A percentile compares a stretch with the other conserved stretches of the same genome.
Evolutionary conservation across 2,888 invertebrate species (phyloP).

Genomic region (Sepioteuthis lessoniana): DNA sequence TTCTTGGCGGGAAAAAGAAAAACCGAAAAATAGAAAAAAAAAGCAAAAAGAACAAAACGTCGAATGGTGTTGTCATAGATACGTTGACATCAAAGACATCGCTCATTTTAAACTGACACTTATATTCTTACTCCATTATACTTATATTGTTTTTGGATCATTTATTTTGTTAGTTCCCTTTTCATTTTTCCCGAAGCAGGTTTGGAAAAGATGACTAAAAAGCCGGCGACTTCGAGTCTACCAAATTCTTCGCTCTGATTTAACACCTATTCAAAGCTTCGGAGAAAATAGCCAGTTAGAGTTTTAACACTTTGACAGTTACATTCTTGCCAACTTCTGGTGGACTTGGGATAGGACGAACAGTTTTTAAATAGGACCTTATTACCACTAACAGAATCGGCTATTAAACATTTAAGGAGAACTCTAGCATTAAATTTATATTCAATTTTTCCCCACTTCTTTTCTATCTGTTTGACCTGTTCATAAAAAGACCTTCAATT

Average conservation of each 20-base stretch:
- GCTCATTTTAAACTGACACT: background rate
- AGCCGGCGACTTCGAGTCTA: background rate
- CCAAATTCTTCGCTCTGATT: background rate
- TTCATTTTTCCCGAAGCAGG: background rate
- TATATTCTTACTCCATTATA: background rate
- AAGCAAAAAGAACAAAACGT: background rate
- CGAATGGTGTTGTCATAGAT: background rate
- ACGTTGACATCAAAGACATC: slow-evolving; percentile 4
- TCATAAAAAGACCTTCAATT: background rate
- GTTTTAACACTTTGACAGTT: slow-evolving; percentile 8
- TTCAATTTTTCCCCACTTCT: background rate
- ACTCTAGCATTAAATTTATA: background rate
- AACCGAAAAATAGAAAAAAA: no score
- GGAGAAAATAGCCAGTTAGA: slow-evolving; percentile 33
- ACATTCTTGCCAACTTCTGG: background rate
- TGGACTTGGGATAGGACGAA: background rate
- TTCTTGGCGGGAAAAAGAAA: background rate
- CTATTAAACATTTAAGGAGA: background rate
- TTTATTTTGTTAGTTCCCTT: background rate
- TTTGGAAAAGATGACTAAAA: background rate
- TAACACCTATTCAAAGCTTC: background rate
- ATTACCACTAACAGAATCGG: background rate
- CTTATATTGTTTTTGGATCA: background rate
- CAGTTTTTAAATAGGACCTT: background rate
- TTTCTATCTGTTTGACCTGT: background rate